phyloP scores from a whole-genome alignment of 2,113 vertebrate genomes.

The Shinisaurus crocodilurus region DNA sequence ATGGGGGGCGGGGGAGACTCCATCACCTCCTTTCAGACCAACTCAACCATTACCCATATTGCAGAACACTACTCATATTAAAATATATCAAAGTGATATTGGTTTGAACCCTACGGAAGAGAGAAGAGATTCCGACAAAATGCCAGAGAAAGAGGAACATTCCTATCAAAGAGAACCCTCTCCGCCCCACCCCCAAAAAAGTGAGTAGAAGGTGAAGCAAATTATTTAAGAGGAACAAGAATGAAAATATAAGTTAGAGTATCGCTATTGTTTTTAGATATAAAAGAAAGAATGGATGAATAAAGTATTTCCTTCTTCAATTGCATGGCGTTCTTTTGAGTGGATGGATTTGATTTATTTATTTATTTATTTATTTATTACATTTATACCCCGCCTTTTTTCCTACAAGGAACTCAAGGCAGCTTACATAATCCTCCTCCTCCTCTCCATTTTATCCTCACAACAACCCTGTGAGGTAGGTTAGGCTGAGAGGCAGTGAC shows the following conservation, averaged over 20 bases:
- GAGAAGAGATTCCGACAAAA: background rate
- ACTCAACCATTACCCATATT: background rate
- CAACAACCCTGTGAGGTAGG: too few species aligned
- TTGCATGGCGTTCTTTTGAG: background rate
- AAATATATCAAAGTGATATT: background rate
- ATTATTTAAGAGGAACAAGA: background rate
- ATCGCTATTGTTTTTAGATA: background rate
- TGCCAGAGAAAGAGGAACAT: background rate
- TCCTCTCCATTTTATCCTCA: too few species aligned
- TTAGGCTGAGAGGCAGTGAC: too few species aligned
- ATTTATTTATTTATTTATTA: too few species aligned
- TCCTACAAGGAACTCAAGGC: too few species aligned
- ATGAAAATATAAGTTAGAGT: too few species aligned
- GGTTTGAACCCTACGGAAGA: background rate
- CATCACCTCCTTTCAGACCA: background rate
- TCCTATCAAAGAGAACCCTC: too few species aligned
- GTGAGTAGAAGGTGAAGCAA: too few species aligned
- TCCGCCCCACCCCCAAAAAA: accelerated
- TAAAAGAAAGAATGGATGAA: too few species aligned
- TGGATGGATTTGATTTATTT: background rate
- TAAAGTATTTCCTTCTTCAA: background rate
- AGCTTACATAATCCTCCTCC: too few species aligned
- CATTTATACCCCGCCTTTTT: too few species aligned
- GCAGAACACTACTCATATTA: accelerated
- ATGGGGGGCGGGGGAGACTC: background rate